phyloP scores from a whole-genome alignment of 64 coral and sea anemone species.

The Montipora cactus region DNA sequence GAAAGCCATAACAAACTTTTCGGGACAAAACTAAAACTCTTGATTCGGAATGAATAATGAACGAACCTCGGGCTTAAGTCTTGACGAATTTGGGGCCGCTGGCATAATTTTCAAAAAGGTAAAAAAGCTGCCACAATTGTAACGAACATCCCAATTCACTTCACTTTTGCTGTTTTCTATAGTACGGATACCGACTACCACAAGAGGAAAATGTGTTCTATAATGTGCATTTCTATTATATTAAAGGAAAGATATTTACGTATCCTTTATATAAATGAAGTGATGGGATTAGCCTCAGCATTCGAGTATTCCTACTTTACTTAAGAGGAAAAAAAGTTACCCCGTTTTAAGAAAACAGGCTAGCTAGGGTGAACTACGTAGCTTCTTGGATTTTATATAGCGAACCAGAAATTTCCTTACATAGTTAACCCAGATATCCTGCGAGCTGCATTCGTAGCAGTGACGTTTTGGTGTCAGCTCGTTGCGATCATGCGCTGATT shows the following conservation, averaged over 20 bases:
- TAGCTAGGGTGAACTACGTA: no score
- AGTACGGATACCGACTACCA: slow-evolving; percentile 93
- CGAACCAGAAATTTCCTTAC: slow-evolving; percentile 16
- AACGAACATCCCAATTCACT: no score
- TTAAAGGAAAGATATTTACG: slow-evolving; percentile 69
- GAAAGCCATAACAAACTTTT: no score
- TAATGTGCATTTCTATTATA: slow-evolving; percentile 74
- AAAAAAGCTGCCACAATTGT: no score
- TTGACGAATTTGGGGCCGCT: no score
- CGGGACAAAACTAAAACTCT: no score
- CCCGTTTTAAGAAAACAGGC: neutral
- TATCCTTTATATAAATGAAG: slow-evolving; percentile 63
- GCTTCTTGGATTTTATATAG: neutral
- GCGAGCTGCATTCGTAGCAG: slow-evolving; percentile 79
- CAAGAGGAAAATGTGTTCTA: slow-evolving; percentile 75
- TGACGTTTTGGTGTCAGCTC: slow-evolving; percentile 54
- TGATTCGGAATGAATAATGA: no score
- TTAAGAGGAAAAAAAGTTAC: no score
- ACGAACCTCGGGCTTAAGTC: no score
- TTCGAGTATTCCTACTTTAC: no score
- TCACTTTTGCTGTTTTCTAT: neutral
- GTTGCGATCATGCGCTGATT: slow-evolving; percentile 85
- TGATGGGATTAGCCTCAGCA: no score
- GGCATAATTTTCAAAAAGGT: no score
- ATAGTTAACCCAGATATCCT: slow-evolving; percentile 64